A percentile compares a stretch with the other conserved stretches of the same genome.
phyloP scores from a whole-genome alignment of 2,888 invertebrate genomes.

The Hydriomena furcata region DNA sequence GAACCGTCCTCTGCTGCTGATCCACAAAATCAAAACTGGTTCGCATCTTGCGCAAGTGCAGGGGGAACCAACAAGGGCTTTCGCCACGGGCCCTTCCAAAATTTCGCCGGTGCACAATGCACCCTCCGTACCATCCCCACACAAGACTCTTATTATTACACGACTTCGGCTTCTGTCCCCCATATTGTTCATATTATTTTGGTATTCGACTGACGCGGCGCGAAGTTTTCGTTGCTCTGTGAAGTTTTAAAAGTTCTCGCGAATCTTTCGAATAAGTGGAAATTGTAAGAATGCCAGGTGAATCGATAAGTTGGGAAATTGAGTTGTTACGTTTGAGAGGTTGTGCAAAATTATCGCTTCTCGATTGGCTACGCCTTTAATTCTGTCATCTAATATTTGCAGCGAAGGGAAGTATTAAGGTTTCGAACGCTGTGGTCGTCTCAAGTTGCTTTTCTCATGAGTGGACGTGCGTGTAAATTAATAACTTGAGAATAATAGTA shows the following conservation, averaged over 20 bases:
- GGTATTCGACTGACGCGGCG: slow-evolving; percentile 74
- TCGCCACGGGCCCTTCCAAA: slow-evolving; percentile 79
- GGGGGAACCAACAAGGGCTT: slow-evolving; percentile 78
- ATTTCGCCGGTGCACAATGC: slow-evolving; percentile 82
- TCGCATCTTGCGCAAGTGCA: slow-evolving; percentile 82
- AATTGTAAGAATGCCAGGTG: slow-evolving; percentile 30
- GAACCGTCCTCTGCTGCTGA: slow-evolving; percentile 62
- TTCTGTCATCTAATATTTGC: slow-evolving; percentile 81
- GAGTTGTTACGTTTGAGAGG: slow-evolving; percentile 35
- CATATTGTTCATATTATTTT: slow-evolving; percentile 81
- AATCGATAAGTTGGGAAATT: slow-evolving; percentile 35
- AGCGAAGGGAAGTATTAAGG: slow-evolving; percentile 83
- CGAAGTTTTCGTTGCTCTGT: slow-evolving; percentile 54
- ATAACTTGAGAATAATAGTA: slow-evolving; percentile 78
- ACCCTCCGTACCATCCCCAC: slow-evolving; percentile 83
- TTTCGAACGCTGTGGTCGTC: slow-evolving; percentile 82
- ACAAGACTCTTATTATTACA: slow-evolving; percentile 81
- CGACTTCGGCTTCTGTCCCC: slow-evolving; percentile 77
- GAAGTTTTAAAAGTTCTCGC: slow-evolving; percentile 39
- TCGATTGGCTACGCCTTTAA: slow-evolving; percentile 63
- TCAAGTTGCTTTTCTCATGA: slow-evolving; percentile 83
- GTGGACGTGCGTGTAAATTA: slow-evolving; percentile 82
- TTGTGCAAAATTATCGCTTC: slow-evolving; percentile 63
- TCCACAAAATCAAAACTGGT: slow-evolving; percentile 81
- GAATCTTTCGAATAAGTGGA: slow-evolving; percentile 29